phyloP scores from a whole-genome alignment of 2,113 vertebrate genomes.

The Odobenus rosmarus region DNA sequence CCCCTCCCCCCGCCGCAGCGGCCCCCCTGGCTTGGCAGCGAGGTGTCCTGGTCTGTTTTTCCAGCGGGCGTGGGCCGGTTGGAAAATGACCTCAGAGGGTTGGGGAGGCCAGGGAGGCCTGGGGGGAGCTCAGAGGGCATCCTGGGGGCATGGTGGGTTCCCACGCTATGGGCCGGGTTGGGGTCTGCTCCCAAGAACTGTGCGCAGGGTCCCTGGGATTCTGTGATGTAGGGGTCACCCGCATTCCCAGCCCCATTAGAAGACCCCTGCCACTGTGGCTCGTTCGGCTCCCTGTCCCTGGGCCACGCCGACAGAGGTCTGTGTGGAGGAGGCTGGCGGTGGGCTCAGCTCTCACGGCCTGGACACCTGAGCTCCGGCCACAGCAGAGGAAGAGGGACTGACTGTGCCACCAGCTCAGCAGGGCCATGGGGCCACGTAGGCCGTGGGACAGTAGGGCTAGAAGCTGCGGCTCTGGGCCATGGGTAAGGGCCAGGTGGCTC shows the following conservation, averaged over 20 bases:
- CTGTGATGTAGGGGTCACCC: neutral
- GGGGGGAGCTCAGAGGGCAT: neutral
- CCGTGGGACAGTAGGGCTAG: neutral
- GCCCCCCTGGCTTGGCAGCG: conserved; percentile 59
- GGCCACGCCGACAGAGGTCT: too few relatives aligned
- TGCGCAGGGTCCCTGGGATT: neutral
- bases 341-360: neutral
- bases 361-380: neutral
- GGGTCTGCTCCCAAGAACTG: neutral
- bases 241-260: neutral
- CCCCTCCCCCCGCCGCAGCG: neutral
- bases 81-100: conserved; percentile 73
- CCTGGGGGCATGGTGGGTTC: neutral
- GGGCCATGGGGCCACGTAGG: neutral
- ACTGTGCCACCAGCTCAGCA: neutral
- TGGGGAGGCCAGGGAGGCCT: neutral
- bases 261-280: neutral
- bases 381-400: neutral
- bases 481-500: neutral
- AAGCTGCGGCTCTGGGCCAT: neutral
- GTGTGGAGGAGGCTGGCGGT: neutral
- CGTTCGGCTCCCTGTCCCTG: neutral
- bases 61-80: conserved; percentile 29
- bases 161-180: neutral
- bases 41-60: conserved; percentile 43